A percentile compares a stretch with the other conserved stretches of the same genome.
Conservation (phyloP, 2,888 invertebrate genomes). For the Pherbina coryleti region DNA sequence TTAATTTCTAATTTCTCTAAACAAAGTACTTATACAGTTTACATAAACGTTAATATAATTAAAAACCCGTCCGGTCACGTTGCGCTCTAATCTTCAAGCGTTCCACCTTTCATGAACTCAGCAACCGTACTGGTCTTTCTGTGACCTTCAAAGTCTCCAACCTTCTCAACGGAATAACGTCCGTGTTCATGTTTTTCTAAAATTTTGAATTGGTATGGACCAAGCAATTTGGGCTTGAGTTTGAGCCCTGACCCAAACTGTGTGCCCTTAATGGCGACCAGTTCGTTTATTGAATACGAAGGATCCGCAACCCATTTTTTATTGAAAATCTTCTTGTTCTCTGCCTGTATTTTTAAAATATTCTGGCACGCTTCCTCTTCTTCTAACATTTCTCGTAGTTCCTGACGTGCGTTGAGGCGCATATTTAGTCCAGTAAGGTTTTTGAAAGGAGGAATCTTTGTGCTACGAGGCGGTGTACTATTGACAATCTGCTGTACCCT, state of each 20-base stretch:
- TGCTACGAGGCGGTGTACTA: too few species aligned
- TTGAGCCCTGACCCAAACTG: conserved; percentile 46
- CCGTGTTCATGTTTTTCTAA: too few species aligned
- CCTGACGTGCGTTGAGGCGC: background rate
- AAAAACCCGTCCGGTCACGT: too few species aligned
- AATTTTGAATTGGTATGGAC: conserved; percentile 46
- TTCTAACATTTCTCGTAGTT: background rate
- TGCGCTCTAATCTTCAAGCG: too few species aligned
- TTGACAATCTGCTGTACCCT: too few species aligned
- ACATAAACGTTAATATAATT: too few species aligned
- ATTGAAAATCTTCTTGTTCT: background rate
- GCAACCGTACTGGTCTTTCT: too few species aligned
- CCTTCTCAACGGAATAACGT: too few species aligned
- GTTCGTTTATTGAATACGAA: conserved; percentile 15
- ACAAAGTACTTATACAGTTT: too few species aligned
- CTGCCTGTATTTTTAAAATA: background rate
- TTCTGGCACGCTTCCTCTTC: background rate
- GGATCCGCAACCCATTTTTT: background rate
- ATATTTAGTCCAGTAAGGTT: background rate
- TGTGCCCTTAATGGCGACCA: conserved; percentile 46
- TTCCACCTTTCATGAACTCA: too few species aligned
- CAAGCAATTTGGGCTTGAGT: conserved; percentile 39
- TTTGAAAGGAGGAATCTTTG: background rate
- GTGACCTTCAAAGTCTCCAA: too few species aligned
- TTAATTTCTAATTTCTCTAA: too few species aligned